phyloP scores from a whole-genome alignment of 1,140 invertebrate species.

The Harlomillsia oculata region DNA sequence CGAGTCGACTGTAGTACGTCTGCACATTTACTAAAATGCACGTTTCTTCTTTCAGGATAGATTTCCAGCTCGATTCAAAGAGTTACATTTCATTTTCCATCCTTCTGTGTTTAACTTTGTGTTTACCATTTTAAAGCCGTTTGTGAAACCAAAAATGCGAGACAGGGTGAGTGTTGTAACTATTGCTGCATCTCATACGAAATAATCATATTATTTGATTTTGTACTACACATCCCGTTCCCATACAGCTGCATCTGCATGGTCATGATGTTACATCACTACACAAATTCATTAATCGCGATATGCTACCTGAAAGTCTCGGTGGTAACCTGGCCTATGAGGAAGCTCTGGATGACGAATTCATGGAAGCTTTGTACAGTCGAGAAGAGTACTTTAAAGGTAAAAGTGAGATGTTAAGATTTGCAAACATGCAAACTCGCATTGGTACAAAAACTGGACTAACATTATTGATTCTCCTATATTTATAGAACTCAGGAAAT shows the following conservation, averaged over 20 bases:
- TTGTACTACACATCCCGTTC: not conserved
- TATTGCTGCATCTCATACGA: not conserved
- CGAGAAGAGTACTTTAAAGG: constrained; percentile 17
- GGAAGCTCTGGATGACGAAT: not conserved
- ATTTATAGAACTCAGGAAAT: not conserved
- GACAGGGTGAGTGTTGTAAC: constrained; percentile 42
- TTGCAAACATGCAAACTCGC: not conserved
- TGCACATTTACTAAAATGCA: too few relatives aligned
- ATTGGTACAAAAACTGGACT: not conserved
- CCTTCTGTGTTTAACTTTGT: constrained; percentile 52
- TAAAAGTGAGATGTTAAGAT: not conserved
- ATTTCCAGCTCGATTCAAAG: constrained; percentile 51
- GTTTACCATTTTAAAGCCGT: constrained; percentile 50
- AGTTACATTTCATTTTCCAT: constrained; percentile 53
- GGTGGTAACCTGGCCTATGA: constrained; percentile 37
- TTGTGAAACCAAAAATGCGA: constrained; percentile 51
- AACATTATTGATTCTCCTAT: not conserved
- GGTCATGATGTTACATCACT: constrained; percentile 45
- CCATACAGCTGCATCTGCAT: constrained; percentile 44
- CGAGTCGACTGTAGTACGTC: too few relatives aligned
- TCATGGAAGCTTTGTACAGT: constrained; percentile 1
- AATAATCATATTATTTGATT: not conserved
- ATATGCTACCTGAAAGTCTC: constrained; percentile 42
- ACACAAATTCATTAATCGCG: constrained; percentile 42
- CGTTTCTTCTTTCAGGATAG: constrained; percentile 49